Percentiles rank a stretch among this genome's conserved stretches.
Conservation (phyloP, 2,113 vertebrate species). For the Mustelus asterias region DNA sequence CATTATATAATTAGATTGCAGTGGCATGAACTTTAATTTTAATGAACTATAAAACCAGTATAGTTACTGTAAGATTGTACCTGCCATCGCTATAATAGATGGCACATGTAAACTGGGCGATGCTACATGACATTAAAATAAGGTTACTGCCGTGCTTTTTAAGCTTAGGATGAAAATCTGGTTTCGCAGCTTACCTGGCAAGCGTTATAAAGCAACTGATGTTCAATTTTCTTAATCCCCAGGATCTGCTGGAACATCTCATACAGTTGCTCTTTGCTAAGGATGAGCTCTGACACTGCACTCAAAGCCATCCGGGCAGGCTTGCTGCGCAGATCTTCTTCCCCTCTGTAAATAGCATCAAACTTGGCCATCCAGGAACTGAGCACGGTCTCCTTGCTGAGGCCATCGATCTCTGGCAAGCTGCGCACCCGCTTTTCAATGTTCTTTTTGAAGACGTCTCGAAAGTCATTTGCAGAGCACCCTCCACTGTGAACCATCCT, state of each 20-base stretch:
- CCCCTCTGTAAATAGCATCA: conserved; percentile 84
- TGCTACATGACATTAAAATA: not conserved
- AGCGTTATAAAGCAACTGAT: conserved; percentile 94
- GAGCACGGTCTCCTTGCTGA: conserved; percentile 95
- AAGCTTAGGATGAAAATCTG: not conserved
- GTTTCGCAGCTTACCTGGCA: conserved; percentile 72
- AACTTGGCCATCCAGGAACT: conserved; percentile 97
- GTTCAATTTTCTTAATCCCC: conserved; percentile 85
- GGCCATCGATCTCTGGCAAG: conserved; percentile 88
- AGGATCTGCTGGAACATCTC: conserved; percentile 98
- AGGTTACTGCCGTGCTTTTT: not conserved
- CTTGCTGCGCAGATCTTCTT: conserved; percentile 79
- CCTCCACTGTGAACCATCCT: conserved; percentile 92
- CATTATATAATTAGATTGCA: not conserved
- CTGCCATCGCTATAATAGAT: not conserved
- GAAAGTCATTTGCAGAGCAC: conserved; percentile 87
- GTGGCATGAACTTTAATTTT: not conserved
- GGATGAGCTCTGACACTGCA: conserved; percentile 87
- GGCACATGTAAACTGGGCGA: not conserved
- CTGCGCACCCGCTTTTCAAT: conserved; percentile 91
- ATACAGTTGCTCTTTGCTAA: conserved; percentile 96
- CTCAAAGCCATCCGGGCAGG: conserved; percentile 73
- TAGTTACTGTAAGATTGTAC: not conserved
- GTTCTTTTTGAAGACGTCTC: conserved; percentile 96
- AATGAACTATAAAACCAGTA: not conserved